Evolutionary conservation across 1,140 invertebrate species (phyloP).

Genomic region (Acromyrmex echinatior): DNA sequence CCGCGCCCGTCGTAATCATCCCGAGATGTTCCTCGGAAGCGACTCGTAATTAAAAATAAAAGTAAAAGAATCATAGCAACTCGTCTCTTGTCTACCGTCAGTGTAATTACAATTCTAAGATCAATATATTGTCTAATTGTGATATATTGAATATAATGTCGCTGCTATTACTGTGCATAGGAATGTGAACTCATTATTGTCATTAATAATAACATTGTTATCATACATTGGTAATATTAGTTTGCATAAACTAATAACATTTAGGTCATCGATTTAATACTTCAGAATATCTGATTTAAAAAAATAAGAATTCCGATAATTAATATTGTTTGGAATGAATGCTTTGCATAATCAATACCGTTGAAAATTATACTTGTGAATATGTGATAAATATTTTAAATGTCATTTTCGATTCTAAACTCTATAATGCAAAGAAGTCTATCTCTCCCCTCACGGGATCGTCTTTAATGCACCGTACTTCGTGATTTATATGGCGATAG

Average conservation of each 20-base stretch:
- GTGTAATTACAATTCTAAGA: background rate
- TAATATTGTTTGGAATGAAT: background rate
- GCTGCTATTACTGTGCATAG: background rate
- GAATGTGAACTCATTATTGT: background rate
- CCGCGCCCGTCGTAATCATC: conserved; percentile 39
- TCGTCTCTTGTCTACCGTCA: background rate
- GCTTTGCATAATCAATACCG: background rate
- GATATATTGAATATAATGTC: background rate
- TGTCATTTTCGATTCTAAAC: conserved; percentile 13
- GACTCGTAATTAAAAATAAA: conserved; percentile 57
- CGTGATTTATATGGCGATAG: conserved; percentile 38
- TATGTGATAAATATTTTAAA: conserved; percentile 14
- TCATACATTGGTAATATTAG: background rate
- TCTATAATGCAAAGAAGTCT: background rate
- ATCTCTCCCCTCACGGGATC: background rate
- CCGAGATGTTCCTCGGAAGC: background rate
- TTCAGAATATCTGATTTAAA: background rate
- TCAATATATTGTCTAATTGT: background rate
- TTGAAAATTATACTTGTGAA: background rate
- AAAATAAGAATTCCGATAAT: background rate
- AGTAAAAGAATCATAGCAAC: background rate
- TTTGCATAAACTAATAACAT: background rate
- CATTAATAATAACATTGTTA: background rate
- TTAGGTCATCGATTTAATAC: background rate
- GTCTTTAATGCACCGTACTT: conserved; percentile 55